These are phyloP conservation scores for Actinostola sp. DNA, from an alignment of 92 coral and sea anemone species.

Conservation along the genomic window DNA sequence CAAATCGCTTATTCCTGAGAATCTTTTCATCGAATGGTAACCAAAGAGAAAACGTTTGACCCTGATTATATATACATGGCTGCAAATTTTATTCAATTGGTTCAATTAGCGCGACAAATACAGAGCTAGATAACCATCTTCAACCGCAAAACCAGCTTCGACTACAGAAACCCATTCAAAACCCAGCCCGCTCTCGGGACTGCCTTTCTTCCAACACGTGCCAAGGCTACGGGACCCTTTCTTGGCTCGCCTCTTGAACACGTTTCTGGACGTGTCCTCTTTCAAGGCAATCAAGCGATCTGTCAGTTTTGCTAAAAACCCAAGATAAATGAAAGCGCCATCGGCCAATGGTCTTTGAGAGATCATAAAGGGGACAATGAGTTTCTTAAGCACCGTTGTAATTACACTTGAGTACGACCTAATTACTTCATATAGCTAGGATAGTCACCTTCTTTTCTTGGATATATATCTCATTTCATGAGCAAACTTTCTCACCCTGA, in stretches of 20 bases:
- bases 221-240: conserved; percentile 15
- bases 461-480: not conserved
- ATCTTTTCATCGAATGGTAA: not conserved
- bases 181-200: not conserved
- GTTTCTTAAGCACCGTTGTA: not conserved
- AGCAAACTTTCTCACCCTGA: not conserved
- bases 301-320: conserved; percentile 25
- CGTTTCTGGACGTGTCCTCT: conserved; percentile 35
- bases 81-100: conserved; percentile 26
- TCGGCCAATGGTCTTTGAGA: conserved; percentile 19
- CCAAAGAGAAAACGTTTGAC: not conserved
- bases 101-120: conserved; percentile 46
- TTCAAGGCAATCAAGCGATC: conserved; percentile 11
- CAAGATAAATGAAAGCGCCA: conserved; percentile 11
- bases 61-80: not conserved
- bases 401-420: conserved; percentile 14
- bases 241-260: conserved; percentile 6
- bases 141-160: conserved; percentile 12
- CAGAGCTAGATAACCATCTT: conserved; percentile 15
- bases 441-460: not conserved
- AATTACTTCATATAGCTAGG: not conserved
- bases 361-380: conserved; percentile 10
- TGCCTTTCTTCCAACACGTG: conserved; percentile 16
- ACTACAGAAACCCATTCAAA: conserved; percentile 13
- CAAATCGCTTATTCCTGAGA: not conserved